A percentile compares a stretch with the other conserved stretches of the same genome.
Evolutionary conservation across 2,797 vertebrate genomes (phyloP).

Genomic region (Limosa lapponica): DNA sequence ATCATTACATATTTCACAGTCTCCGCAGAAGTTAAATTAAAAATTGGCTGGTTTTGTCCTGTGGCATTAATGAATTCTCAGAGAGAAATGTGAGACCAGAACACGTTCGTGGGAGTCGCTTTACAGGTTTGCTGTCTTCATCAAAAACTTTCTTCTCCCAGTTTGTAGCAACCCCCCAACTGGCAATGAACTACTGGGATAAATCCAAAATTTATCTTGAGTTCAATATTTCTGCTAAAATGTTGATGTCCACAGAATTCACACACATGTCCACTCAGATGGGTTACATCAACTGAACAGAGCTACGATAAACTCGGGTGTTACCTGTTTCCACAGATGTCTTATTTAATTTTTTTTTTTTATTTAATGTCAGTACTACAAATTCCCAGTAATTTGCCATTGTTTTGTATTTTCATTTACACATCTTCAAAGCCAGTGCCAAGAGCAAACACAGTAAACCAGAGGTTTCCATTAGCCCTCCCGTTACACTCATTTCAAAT

Average conservation of each 20-base stretch:
- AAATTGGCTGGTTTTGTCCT: not conserved
- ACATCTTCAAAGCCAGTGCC: not conserved
- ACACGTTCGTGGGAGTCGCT: fast-evolving
- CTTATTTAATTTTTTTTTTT: not conserved
- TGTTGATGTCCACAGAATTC: not conserved
- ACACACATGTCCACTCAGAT: fast-evolving
- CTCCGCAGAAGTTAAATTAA: not conserved
- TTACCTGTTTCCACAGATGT: not conserved
- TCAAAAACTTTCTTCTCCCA: not conserved
- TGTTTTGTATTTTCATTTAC: not conserved
- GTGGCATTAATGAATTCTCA: not conserved
- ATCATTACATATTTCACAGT: not conserved
- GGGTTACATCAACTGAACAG: fast-evolving
- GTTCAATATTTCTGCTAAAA: not conserved
- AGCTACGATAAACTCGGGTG: not conserved
- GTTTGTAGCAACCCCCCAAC: not conserved
- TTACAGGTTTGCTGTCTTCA: not conserved
- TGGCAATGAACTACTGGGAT: not conserved
- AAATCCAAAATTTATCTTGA: not conserved
- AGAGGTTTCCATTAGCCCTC: not conserved
- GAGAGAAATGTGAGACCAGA: not conserved
- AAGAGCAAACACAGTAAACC: not conserved
- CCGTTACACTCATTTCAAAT: not conserved
- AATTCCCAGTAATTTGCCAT: not conserved
- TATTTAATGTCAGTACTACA: not conserved